Evolutionary conservation across 1,140 invertebrate genomes (phyloP).

Genomic region (Pseudomyrmex dendroicus): DNA sequence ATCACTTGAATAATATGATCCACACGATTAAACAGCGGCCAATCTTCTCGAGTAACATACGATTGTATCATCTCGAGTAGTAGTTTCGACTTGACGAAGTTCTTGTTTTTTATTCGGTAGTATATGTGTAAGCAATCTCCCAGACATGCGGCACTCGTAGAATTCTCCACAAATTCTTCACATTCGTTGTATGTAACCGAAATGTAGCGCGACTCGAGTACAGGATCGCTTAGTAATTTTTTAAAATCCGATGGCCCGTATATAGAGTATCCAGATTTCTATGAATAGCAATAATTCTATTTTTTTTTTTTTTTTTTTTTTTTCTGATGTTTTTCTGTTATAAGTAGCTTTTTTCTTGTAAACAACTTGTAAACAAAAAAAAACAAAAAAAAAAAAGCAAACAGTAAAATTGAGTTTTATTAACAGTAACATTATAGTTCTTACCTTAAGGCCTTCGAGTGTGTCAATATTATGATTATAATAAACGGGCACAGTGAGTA

Average conservation of each 20-base stretch:
- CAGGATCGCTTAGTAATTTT: background rate
- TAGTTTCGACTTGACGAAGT: background rate
- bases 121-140: slow-evolving; percentile 47
- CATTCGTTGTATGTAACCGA: slow-evolving; percentile 13
- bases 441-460: slow-evolving; percentile 54
- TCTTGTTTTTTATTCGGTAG: background rate
- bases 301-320: no score
- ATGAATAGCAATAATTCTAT: background rate
- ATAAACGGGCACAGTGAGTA: slow-evolving; percentile 50
- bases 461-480: slow-evolving; percentile 27
- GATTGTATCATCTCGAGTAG: slow-evolving; percentile 9
- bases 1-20: slow-evolving; percentile 13
- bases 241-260: slow-evolving; percentile 10
- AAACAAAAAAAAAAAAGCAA: background rate
- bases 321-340: no score
- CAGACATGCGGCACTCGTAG: background rate
- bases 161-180: slow-evolving; percentile 14
- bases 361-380: background rate
- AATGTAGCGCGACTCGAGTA: slow-evolving; percentile 24
- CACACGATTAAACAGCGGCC: slow-evolving; percentile 53
- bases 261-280: slow-evolving; percentile 37
- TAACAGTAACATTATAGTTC: background rate
- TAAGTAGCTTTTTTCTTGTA: no score
- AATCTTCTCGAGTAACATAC: slow-evolving; percentile 57
- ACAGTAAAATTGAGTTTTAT: no score